Evolutionary conservation across 2,113 vertebrate species (phyloP).

Genomic region (Strix uralensis): DNA sequence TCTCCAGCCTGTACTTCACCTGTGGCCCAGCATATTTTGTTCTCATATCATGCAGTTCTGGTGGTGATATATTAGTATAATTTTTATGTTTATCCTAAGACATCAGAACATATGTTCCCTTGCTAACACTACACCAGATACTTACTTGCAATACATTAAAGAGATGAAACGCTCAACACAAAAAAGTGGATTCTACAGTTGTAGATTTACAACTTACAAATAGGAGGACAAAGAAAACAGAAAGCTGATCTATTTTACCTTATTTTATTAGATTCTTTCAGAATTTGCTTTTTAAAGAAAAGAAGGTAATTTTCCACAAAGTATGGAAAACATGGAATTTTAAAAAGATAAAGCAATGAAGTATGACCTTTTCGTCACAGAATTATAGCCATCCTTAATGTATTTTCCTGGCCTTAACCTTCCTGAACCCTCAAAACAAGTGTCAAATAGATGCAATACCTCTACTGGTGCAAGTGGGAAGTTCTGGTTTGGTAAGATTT

Average conservation of each 20-base stretch:
- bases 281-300: not conserved
- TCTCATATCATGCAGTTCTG: not conserved
- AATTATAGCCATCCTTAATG: not conserved
- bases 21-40: not conserved
- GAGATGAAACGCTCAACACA: not conserved
- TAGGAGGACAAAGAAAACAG: not conserved
- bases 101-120: not conserved
- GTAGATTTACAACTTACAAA: not conserved
- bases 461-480: not conserved
- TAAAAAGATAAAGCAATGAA: not conserved
- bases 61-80: not conserved
- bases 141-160: not conserved
- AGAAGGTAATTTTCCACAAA: not conserved
- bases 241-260: not conserved
- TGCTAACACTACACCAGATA: not conserved
- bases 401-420: not conserved
- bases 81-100: not conserved
- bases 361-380: not conserved
- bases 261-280: not conserved
- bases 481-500: not conserved
- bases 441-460: not conserved
- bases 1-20: not conserved
- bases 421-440: not conserved
- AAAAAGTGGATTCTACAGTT: not conserved
- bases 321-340: not conserved